Evolutionary conservation across 64 coral and sea anemone species (phyloP).

Genomic region (Actinia equina): DNA sequence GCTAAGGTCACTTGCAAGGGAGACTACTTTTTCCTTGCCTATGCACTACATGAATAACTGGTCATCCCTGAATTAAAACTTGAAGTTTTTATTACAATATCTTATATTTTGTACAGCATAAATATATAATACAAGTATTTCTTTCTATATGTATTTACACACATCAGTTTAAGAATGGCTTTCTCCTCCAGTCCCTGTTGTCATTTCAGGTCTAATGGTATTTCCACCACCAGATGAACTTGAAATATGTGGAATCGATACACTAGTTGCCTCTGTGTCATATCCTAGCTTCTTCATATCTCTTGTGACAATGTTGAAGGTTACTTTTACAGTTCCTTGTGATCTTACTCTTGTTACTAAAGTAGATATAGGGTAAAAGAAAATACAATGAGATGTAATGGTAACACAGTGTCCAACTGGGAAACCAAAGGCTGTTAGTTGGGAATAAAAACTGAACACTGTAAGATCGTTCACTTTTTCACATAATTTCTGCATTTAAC

Average conservation of each 20-base stretch:
- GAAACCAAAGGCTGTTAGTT: too few relatives aligned
- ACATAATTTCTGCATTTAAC: too few relatives aligned
- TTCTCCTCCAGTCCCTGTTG: slow-evolving; percentile 27
- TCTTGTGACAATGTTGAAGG: slow-evolving; percentile 83
- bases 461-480: too few relatives aligned
- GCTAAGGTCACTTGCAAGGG: too few relatives aligned
- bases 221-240: slow-evolving; percentile 40
- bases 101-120: not conserved
- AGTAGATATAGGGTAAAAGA: not conserved
- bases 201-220: slow-evolving; percentile 59
- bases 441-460: too few relatives aligned
- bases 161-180: slow-evolving; percentile 38
- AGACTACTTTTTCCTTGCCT: too few relatives aligned
- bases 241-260: slow-evolving; percentile 74
- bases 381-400: not conserved
- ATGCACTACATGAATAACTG: too few relatives aligned
- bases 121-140: slow-evolving; percentile 2
- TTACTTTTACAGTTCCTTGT: slow-evolving; percentile 88
- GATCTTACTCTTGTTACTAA: slow-evolving; percentile 95
- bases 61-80: not conserved
- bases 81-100: slow-evolving; percentile 3
- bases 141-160: not conserved
- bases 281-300: slow-evolving; percentile 98
- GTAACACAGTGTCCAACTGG: too few relatives aligned
- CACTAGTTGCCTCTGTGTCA: slow-evolving; percentile 81